Base-by-base conservation (phyloP, 92 coral and sea anemone species). In the Siderastrea radians region DNA sequence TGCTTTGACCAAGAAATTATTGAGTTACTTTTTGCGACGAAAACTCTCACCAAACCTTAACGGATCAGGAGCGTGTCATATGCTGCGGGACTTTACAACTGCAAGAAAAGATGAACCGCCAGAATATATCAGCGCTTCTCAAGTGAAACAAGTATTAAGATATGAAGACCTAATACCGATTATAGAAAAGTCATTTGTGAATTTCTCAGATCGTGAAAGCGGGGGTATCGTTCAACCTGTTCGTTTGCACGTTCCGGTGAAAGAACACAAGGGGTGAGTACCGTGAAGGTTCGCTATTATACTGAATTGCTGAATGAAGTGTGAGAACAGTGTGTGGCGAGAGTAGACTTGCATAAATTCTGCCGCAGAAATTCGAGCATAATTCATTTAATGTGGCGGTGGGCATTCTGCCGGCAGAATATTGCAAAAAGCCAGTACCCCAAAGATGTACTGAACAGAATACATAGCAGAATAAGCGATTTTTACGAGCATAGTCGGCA, bases 211-310 rank as follows among this genome's bases (percentile, higher is more conserved):
- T 53, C 87, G 74, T 75, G 77, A 80, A 54, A 65, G 59, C 49
- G 80, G 91, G 16, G 87, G 92, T 3, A 84, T 82, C 1, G 84
- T 74, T 43, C 82, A 81, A 69, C 92, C 92, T 13, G 65, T 87
- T 61, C 57, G 57, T 9, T 52, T 73, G 9, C 50, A 78, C 7
- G 70, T 88, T 54, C 86, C 83, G 7, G 87, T 88, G 60, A 81
- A 63, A 63, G 79, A 62, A 7, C 79, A 83, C 74, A 70, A 66
- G 52, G 91, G 91, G 91, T 88, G 63, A 60, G 79, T 62, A 16
- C 44, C 3, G 10, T 11, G 50, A 54, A 74, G 14, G 46, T 49
- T 59, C 4, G 58, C 8, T 3, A 7, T 16, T 59, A 59, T n/a
- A n/a, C n/a, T n/a, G 64, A 59, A 59, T 7, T 59, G 64, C 64